phyloP scores from a whole-genome alignment of 2,797 vertebrate species.

The Forpus xanthops region DNA sequence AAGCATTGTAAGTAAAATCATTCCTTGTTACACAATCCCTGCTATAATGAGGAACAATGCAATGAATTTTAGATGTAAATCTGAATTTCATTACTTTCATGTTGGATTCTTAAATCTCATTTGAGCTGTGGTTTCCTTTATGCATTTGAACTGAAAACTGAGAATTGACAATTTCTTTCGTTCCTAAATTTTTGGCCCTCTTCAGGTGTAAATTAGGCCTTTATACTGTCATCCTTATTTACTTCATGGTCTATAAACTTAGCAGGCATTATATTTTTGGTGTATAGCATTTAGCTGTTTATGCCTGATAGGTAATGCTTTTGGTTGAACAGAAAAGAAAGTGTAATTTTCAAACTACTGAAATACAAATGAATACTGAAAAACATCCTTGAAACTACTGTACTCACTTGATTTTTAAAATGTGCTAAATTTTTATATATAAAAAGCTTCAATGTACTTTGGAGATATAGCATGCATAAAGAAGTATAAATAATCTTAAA shows the following conservation, averaged over 20 bases:
- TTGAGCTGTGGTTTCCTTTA: background rate
- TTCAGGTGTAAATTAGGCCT: slow-evolving; percentile 22
- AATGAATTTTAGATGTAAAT: slow-evolving; percentile 46
- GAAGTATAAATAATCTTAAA: background rate
- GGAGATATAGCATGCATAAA: background rate
- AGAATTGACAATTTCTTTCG: background rate
- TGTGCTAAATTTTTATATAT: background rate
- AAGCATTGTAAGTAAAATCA: background rate
- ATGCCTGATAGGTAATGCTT: background rate
- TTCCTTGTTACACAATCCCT: background rate
- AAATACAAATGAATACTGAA: slow-evolving; percentile 4
- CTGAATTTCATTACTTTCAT: slow-evolving; percentile 52
- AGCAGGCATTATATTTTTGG: background rate
- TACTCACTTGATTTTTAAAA: background rate
- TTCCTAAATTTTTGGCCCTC: background rate
- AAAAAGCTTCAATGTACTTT: background rate
- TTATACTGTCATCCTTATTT: background rate
- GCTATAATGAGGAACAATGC: background rate
- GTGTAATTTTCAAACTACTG: background rate
- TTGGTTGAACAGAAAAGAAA: background rate
- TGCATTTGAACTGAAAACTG: background rate
- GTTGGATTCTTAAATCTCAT: slow-evolving; percentile 5
- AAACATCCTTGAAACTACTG: background rate
- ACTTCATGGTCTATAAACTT: background rate
- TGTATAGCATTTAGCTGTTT: background rate